Conservation (phyloP, 2,797 vertebrate species). For the Sorex maritimensis region DNA sequence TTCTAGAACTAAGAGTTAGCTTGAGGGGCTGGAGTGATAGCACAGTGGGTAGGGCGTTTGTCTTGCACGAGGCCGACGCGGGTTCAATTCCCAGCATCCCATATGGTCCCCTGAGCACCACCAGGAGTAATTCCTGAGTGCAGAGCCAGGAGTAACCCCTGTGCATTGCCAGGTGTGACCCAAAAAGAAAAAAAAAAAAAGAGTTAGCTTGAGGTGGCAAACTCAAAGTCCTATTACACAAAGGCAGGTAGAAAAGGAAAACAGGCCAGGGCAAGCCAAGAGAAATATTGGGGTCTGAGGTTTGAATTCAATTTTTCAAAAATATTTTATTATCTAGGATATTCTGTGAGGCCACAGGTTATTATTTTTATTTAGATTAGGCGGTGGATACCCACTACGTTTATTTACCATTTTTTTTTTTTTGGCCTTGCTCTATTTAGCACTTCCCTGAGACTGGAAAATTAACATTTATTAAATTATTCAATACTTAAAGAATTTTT, state of each 20-base stretch:
- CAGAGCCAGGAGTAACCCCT: too few relatives aligned
- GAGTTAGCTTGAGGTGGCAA: conserved; percentile 7
- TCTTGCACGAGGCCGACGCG: too few relatives aligned
- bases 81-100: too few relatives aligned
- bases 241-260: background rate
- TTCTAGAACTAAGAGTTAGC: conserved; percentile 39
- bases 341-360: conserved; percentile 39
- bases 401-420: background rate
- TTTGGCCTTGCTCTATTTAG: conserved; percentile 39
- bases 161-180: too few relatives aligned
- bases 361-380: conserved; percentile 15
- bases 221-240: background rate
- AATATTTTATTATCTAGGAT: conserved; percentile 43
- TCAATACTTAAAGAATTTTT: conserved; percentile 13
- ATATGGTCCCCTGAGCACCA: too few relatives aligned
- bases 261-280: background rate
- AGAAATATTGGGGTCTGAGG: background rate
- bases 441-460: conserved; percentile 23
- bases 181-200: background rate
- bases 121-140: too few relatives aligned
- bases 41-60: too few relatives aligned
- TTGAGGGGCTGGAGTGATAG: background rate
- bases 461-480: conserved; percentile 8
- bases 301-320: background rate
- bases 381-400: background rate